Conservation (phyloP, 2,797 vertebrate genomes). For the Anguilla megastoma region DNA sequence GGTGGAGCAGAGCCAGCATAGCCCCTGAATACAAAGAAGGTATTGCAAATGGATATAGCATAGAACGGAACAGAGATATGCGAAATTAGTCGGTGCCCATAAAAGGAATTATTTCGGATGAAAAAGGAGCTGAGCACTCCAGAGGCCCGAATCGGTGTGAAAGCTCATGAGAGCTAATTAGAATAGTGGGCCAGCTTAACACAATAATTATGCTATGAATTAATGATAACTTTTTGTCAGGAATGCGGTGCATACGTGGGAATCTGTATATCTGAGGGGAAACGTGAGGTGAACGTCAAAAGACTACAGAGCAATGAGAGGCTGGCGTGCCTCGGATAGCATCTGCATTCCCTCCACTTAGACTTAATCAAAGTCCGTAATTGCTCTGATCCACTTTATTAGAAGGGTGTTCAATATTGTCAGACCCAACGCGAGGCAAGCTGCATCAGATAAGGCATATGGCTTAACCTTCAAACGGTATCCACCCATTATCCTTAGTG, state of each 20-base stretch:
- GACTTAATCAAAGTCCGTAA: conserved; percentile 28
- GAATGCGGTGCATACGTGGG: background rate
- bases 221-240: conserved; percentile 15
- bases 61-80: background rate
- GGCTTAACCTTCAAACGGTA: conserved; percentile 31
- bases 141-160: background rate
- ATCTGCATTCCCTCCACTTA: conserved; percentile 24
- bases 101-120: conserved; percentile 17
- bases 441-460: conserved; percentile 5
- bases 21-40: background rate
- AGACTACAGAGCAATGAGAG: background rate
- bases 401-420: conserved; percentile 1
- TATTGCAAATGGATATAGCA: background rate
- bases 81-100: background rate
- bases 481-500: conserved; percentile 20
- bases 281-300: background rate
- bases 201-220: conserved; percentile 22
- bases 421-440: background rate
- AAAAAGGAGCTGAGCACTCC: conserved; percentile 19
- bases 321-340: background rate
- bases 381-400: conserved; percentile 31
- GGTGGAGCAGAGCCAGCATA: background rate
- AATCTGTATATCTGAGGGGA: conserved; percentile 15
- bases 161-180: conserved; percentile 37
- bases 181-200: background rate